A percentile compares a stretch with the other conserved stretches of the same genome.
Conservation (phyloP, 2,113 vertebrate genomes). For the Aegithalos caudatus region DNA sequence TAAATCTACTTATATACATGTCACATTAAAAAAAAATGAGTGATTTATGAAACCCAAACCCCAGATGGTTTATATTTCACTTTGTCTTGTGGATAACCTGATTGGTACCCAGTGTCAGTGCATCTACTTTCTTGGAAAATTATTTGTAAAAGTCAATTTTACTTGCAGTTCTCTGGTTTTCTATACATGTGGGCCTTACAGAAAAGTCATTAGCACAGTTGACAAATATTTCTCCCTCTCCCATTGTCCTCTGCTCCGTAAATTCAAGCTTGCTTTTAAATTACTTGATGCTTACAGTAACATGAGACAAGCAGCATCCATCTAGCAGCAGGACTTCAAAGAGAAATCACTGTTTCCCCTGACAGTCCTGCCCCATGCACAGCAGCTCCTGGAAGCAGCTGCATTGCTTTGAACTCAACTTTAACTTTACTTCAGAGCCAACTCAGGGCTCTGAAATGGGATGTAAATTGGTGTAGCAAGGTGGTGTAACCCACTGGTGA, state of each 20-base stretch:
- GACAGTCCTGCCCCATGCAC: not conserved
- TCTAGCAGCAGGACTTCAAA: constrained; percentile 67
- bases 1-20: not conserved
- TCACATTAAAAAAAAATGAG: not conserved
- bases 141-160: not conserved
- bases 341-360: constrained; percentile 39
- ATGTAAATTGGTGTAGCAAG: constrained; percentile 50
- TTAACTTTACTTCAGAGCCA: constrained; percentile 50
- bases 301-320: constrained; percentile 57
- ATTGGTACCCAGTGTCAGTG: not conserved
- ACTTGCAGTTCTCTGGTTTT: not conserved
- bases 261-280: constrained; percentile 41
- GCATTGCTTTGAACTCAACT: constrained; percentile 64
- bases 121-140: not conserved
- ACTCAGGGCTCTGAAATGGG: not conserved
- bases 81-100: not conserved
- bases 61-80: not conserved
- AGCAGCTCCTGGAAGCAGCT: constrained; percentile 55
- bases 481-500: constrained; percentile 32
- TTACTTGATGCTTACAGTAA: constrained; percentile 47
- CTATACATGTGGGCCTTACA: not conserved
- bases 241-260: not conserved
- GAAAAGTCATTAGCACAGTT: not conserved
- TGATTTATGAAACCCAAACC: not conserved
- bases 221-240: constrained; percentile 15